Evolutionary conservation across 2,888 invertebrate species (phyloP).

Genomic region (Sepioteuthis lessoniana): DNA sequence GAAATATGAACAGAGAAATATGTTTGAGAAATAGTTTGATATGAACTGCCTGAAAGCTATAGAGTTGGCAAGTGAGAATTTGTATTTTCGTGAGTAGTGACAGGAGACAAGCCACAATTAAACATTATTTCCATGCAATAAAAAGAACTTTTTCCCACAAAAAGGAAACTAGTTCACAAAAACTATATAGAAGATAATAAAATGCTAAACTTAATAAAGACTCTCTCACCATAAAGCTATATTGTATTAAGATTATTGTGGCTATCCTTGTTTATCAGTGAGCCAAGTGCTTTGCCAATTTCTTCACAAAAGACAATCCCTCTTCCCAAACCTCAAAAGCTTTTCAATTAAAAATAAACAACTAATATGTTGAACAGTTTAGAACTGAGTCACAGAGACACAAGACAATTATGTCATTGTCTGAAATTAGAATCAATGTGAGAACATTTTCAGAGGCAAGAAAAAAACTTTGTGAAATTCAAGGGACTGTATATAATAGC

Average conservation of each 20-base stretch:
- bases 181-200: neutral
- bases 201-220: neutral
- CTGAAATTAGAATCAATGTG: no score
- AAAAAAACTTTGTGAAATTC: no score
- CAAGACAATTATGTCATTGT: no score
- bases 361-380: neutral
- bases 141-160: neutral
- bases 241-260: constrained; percentile 11
- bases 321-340: no score
- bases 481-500: no score
- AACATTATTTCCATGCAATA: neutral
- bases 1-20: no score
- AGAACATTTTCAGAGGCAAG: no score
- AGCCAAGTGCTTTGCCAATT: neutral
- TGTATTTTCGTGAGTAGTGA: neutral
- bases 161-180: neutral
- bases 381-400: no score
- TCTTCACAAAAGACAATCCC: neutral
- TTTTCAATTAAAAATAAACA: neutral
- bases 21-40: no score
- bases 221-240: neutral
- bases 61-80: no score
- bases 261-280: neutral
- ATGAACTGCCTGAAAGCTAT: no score
- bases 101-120: neutral